Percentiles rank a stretch among this genome's conserved stretches.
Conservation (phyloP, 1,140 invertebrate species). For the Calliphora vicina region DNA sequence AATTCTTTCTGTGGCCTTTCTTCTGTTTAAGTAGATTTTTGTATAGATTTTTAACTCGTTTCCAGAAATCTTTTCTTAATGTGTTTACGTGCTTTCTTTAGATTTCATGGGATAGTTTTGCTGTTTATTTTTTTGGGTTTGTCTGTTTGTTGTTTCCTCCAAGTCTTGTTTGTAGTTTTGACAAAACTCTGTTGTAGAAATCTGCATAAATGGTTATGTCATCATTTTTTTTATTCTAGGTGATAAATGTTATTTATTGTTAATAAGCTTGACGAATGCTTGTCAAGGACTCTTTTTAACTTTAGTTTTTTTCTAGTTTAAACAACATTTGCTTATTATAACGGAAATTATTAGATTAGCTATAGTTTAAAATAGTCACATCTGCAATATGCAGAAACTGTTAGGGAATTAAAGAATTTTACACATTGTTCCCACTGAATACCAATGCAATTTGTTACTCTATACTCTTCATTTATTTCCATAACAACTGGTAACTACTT, state of each 20-base stretch:
- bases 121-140: slow-evolving; percentile 3
- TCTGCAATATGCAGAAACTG: too few species aligned
- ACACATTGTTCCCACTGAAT: too few species aligned
- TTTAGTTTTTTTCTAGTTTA: neutral
- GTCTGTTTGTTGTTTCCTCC: neutral
- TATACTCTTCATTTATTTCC: too few species aligned
- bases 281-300: slow-evolving; percentile 21
- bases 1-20: neutral
- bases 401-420: too few species aligned
- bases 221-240: neutral
- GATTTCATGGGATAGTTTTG: slow-evolving; percentile 29
- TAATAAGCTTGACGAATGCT: slow-evolving; percentile 33
- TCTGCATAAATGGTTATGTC: neutral
- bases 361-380: neutral
- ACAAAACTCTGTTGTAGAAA: neutral
- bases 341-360: neutral
- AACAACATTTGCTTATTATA: neutral
- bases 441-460: too few species aligned
- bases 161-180: neutral
- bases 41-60: slow-evolving; percentile 15
- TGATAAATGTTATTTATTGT: slow-evolving; percentile 27
- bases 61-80: slow-evolving; percentile 19
- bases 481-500: too few species aligned
- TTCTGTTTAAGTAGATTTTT: neutral
- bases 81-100: slow-evolving; percentile 24